These are phyloP conservation scores for Pterocles gutturalis DNA, from an alignment of 2,113 vertebrate genomes.

Conservation along the genomic window DNA sequence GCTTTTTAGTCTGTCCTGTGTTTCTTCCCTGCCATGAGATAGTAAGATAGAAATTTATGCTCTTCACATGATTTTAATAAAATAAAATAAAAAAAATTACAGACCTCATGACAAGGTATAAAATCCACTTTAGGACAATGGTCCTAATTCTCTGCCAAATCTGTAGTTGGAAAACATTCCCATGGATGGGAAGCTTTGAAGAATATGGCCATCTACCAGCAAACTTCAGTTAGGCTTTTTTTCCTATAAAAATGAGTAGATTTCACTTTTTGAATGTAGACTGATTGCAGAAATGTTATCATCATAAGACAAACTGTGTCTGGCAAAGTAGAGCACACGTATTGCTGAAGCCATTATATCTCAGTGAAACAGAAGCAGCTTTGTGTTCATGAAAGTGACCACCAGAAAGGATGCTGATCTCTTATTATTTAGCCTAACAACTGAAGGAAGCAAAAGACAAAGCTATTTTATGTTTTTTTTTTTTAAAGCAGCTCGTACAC, in stretches of 20 bases:
- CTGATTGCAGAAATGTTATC: background rate
- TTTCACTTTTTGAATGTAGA: background rate
- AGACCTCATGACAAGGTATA: background rate
- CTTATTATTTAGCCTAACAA: slow-evolving; percentile 65
- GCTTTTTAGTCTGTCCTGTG: background rate
- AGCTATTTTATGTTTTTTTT: background rate
- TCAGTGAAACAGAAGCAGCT: background rate
- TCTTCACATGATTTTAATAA: background rate
- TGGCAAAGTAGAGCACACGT: background rate
- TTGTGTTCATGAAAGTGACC: background rate
- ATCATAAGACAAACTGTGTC: background rate
- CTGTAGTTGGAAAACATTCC: background rate
- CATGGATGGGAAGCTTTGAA: background rate
- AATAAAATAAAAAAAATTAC: background rate
- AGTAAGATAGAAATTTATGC: background rate
- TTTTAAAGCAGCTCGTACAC: background rate
- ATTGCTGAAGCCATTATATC: background rate
- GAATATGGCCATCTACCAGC: background rate
- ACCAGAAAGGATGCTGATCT: slow-evolving; percentile 2
- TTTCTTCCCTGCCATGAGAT: background rate
- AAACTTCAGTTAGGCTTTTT: background rate
- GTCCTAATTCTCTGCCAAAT: background rate
- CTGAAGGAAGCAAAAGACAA: slow-evolving; percentile 35
- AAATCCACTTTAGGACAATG: background rate
- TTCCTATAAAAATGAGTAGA: background rate